Evolutionary conservation across 2,113 vertebrate species (phyloP).

Genomic region (Solenodon paradoxus): DNA sequence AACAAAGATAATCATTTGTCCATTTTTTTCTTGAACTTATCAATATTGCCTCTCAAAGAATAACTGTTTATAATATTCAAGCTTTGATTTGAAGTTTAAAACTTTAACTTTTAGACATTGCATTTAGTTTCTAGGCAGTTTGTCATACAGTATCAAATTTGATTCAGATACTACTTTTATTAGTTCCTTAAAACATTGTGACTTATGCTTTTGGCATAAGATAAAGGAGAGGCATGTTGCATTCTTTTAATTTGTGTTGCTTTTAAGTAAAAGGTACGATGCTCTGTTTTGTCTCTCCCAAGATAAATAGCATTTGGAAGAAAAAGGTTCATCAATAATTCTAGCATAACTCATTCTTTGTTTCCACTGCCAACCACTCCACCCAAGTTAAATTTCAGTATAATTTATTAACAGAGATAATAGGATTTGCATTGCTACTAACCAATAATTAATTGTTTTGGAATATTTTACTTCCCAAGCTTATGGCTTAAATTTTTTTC

Average conservation of each 20-base stretch:
- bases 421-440: not conserved
- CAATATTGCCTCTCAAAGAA: not conserved
- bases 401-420: not conserved
- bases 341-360: not conserved
- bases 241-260: not conserved
- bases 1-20: not conserved
- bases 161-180: not conserved
- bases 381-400: not conserved
- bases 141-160: not conserved
- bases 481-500: not conserved
- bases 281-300: not conserved
- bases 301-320: constrained; percentile 1
- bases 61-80: not conserved
- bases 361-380: not conserved
- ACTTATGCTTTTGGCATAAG: not conserved
- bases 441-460: not conserved
- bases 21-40: not conserved
- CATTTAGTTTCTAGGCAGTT: not conserved
- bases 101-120: not conserved
- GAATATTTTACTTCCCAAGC: not conserved
- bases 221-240: not conserved
- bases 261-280: not conserved
- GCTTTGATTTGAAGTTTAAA: constrained; percentile 14
- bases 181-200: not conserved
- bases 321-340: not conserved